These are phyloP conservation scores for Formica aserva DNA, from an alignment of 2,888 invertebrate species.

Conservation along the genomic window DNA sequence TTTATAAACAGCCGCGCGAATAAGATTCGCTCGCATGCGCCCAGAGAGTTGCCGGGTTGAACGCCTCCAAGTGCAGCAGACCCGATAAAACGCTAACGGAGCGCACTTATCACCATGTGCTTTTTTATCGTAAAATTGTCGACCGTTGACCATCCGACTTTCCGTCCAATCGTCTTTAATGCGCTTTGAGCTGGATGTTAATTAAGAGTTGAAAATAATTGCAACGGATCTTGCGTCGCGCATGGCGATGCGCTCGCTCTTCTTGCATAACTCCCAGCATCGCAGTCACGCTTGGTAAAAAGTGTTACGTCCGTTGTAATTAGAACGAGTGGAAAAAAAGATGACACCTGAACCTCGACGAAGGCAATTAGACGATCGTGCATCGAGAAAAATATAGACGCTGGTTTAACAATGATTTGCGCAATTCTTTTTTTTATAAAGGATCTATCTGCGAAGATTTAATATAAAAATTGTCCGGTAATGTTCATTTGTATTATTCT, in stretches of 20 bases:
- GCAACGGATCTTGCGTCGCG: constrained; percentile 23
- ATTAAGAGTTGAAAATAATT: constrained; percentile 50
- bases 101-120: constrained; percentile 65
- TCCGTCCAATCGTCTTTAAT: neutral
- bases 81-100: constrained; percentile 83
- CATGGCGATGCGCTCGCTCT: constrained; percentile 18
- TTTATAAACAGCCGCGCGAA: constrained; percentile 70
- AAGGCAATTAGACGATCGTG: constrained; percentile 18
- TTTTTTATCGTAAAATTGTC: constrained; percentile 55
- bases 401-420: neutral
- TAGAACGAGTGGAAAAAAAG: constrained; percentile 50
- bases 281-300: constrained; percentile 49
- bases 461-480: neutral
- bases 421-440: neutral
- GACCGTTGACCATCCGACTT: constrained; percentile 23
- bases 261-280: constrained; percentile 60
- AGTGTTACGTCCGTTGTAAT: constrained; percentile 61
- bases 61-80: constrained; percentile 83
- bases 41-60: constrained; percentile 81
- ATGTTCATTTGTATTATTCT: neutral
- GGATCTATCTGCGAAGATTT: neutral
- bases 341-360: constrained; percentile 43
- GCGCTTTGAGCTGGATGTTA: neutral
- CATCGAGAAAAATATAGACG: neutral
- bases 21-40: constrained; percentile 73